Base-by-base conservation (phyloP, 2,113 vertebrate genomes). In the Channa argus region DNA sequence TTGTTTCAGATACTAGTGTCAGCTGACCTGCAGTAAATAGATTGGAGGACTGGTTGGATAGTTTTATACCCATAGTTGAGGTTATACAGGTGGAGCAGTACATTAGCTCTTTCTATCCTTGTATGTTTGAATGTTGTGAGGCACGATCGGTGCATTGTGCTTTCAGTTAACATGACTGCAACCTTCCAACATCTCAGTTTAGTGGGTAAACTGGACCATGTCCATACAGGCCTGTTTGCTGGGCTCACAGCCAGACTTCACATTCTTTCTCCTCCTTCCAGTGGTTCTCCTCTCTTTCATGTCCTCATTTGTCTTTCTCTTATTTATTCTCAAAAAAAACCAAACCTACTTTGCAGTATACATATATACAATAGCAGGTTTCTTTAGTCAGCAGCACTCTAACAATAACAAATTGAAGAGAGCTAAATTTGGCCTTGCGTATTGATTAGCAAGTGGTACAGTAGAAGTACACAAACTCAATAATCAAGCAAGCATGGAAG, bases 121-220 rank as follows among this genome's bases (percentile, higher is more conserved):
- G 24, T 24, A 24, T 24, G 24, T 24, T 24, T 49, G 9, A 33
- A 9, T 33, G 67, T 38, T 39, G 2, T 41, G 67, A 45, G 59
- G 54, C 45, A 14, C 36, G 43, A 56, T 24, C 41, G n/a, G 39
- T 33, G 50, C 51, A 43, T 33, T 34, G 6, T 9, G 5, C 34
- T 37, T 5, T n/a, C 62, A 9, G 39, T 54, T 6, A 69, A 7
- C 49, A 37, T 5, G 13, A 8, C 59, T 38, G 49, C 47, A 55
- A 73, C 71, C 61, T 64, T 56, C 36, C 51, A 38, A 36, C 53
- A 34, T 65, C 45, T 50, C 45, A 43, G 45, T 50, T 12, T 50
- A 53, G 44, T 74, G 62, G 44, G 47, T 41, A 47, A 60, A 49
- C 36, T 1, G 53, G 43, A 24, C 24, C 24, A 24, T 24, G 24